Conservation (phyloP, 1,140 invertebrate species). For the Holotrichia oblita region DNA sequence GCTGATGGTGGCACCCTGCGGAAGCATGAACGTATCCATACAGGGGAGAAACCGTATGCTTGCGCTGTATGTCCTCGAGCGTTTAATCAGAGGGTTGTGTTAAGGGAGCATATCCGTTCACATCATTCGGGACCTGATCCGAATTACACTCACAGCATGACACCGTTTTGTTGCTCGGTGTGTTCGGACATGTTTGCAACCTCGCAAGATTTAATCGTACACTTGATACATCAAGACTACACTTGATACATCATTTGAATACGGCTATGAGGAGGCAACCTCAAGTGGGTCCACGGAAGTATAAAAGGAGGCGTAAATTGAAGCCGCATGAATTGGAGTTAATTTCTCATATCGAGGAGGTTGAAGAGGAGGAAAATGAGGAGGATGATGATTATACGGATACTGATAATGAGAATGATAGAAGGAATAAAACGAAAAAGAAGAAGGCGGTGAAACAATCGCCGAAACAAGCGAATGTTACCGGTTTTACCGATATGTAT, state of each 20-base stretch:
- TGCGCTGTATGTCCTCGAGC: slow-evolving; percentile 93
- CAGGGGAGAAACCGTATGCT: slow-evolving; percentile 94
- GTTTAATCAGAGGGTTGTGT: slow-evolving; percentile 84
- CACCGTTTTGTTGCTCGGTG: slow-evolving; percentile 77
- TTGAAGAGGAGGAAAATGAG: slow-evolving; percentile 50
- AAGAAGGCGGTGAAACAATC: slow-evolving; percentile 59
- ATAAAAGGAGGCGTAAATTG: slow-evolving; percentile 78
- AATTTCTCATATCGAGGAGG: slow-evolving; percentile 58
- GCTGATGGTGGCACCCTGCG: slow-evolving; percentile 97
- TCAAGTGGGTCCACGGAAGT: slow-evolving; percentile 79
- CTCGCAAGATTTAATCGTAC: slow-evolving; percentile 78
- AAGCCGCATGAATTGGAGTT: slow-evolving; percentile 69
- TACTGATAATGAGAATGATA: slow-evolving; percentile 63
- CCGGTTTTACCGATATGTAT: slow-evolving; percentile 52
- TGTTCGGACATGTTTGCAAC: slow-evolving; percentile 74
- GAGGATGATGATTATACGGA: slow-evolving; percentile 57
- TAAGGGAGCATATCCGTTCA: slow-evolving; percentile 82
- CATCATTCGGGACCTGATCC: slow-evolving; percentile 83
- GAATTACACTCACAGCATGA: slow-evolving; percentile 63
- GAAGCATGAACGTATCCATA: slow-evolving; percentile 98
- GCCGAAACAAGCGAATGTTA: slow-evolving; percentile 27
- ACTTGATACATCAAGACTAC: slow-evolving; percentile 84
- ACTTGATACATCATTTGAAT: slow-evolving; percentile 83
- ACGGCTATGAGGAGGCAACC: slow-evolving; percentile 81
- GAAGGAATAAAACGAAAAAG: slow-evolving; percentile 49